These are phyloP conservation scores for Boloria euphrosyne DNA, from an alignment of 2,888 invertebrate genomes.

Conservation along the genomic window DNA sequence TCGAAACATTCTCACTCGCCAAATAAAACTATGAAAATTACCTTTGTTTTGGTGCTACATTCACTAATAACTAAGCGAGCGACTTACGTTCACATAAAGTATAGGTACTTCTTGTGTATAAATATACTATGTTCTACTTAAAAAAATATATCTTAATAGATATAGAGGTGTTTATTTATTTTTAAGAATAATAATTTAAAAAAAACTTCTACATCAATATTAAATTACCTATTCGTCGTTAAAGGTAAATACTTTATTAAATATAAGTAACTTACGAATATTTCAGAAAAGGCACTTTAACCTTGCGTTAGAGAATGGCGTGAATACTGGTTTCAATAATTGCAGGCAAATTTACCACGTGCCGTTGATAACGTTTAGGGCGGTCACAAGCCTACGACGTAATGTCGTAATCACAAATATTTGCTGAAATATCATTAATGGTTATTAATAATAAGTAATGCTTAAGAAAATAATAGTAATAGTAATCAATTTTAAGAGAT, in stretches of 20 bases:
- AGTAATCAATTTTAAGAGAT: too few species aligned
- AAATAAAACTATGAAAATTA: constrained; percentile 7
- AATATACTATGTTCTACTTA: too few species aligned
- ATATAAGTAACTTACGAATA: constrained; percentile 8
- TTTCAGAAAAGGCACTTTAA: constrained; percentile 1
- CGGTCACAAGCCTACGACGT: constrained; percentile 3
- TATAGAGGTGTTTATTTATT: too few species aligned
- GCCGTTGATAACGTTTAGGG: constrained; percentile 9
- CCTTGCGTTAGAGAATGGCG: constrained; percentile 28
- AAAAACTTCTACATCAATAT: too few species aligned
- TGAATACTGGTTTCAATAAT: constrained; percentile 21
- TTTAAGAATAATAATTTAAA: too few species aligned
- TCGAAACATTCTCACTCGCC: constrained; percentile 21
- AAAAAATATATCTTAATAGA: too few species aligned
- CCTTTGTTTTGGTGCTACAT: background rate
- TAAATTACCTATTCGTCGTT: too few species aligned
- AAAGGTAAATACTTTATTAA: too few species aligned
- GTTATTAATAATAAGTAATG: too few species aligned
- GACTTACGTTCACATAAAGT: background rate
- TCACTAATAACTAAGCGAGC: background rate
- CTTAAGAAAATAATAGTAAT: too few species aligned
- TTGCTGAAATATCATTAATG: too few species aligned
- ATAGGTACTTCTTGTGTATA: too few species aligned
- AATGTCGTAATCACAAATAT: background rate
- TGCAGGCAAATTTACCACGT: constrained; percentile 12